Base-by-base conservation (phyloP, 2,113 vertebrate species). In the Mola mola region DNA sequence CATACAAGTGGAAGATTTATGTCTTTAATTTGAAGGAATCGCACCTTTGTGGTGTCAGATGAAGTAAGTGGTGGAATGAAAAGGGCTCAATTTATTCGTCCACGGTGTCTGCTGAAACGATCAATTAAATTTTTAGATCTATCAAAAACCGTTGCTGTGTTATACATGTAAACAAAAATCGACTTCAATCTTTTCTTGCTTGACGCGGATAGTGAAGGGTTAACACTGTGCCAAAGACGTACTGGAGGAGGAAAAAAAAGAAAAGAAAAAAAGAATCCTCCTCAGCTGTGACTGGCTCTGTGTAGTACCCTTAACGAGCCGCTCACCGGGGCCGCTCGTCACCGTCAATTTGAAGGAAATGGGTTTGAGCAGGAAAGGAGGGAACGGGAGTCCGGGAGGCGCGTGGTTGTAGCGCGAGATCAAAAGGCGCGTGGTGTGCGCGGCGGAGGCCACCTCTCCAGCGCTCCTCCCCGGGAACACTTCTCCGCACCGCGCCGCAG, bases 311-410 rank as follows among this genome's bases (percentile, higher is more conserved):
- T 59, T 12, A n/a, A 44, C 62, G 11, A 20, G 40, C 44, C 75
- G 44, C 41, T 42, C 41, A 53, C 59, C 13, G 49, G 58, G 29
- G 61, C 65, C 37, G 82, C 82, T 87, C 47, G 65, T 79, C 40
- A 70, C 60, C 68, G 66, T 66, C 74, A 63, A 70, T 81, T 74
- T 56, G n/a, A 49, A n/a, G 49, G 75, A 78, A 87, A 89, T 90
- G 85, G 85, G 69, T 76, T 75, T 68, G 49, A 40, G 66, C 48
- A 56, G 36, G 53, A 55, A 52, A 42, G 53, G 40, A 8, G 66
- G 29, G 25, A 20, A 21, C 66, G 17, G 34, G 63, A 68, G 43
- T 56, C 66, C 58, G 64, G 61, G 16, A 56, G 66, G 58, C 60
- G 59, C 76, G 82, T 8, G 72, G 34, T 17, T 44, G 48, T 75